Base-by-base conservation (phyloP, 2,113 vertebrate genomes). In the Eulacestoma nigropectus region DNA sequence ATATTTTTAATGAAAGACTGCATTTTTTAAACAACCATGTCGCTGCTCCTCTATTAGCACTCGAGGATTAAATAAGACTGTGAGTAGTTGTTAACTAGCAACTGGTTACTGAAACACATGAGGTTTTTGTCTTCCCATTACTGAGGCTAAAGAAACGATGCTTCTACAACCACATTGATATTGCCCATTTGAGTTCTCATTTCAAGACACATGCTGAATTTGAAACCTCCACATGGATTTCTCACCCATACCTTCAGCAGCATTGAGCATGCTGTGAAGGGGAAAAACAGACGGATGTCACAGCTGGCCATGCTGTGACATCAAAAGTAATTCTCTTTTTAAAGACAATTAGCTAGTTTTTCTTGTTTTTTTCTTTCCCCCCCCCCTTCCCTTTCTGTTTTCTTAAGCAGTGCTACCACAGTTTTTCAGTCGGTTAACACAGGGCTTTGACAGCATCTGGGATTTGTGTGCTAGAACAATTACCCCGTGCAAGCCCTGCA, bases 51-150 rank as follows among this genome's bases (percentile, higher is more conserved):
- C 84, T 85, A 57, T 91, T 95, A 96, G 80, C 56, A 80, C 74
- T 85, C 10, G 1, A 95, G 64, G 84, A 93, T 92, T 91, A 87
- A 97, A 94, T 89, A 91, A 88, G 82, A 91, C 46, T 70, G 30
- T 64, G 63, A 95, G 80, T 78, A 89, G 77, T 21, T 94, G 60
- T 89, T 95, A 92, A 92, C 60, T 89, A 93, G 97, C 75, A 95
- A 62, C 26, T 86, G 90, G 53, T 96, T 86, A 84, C 80, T 84
- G 70, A 90, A 94, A 84, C 57, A 86, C 80, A 83, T 50, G 90
- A 95, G 82, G 64, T 70, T 93, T 97, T 72, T 69, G 47, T 87
- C 87, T 95, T 91, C 87, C 53, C 70, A 55, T 92, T 97, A 95
- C 22, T 84, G 90, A 90, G 84, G 92, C 76, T 94, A 64, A 69